Evolutionary conservation across 2,888 invertebrate genomes (phyloP).

Genomic region (Dorcus parallelipipedus): DNA sequence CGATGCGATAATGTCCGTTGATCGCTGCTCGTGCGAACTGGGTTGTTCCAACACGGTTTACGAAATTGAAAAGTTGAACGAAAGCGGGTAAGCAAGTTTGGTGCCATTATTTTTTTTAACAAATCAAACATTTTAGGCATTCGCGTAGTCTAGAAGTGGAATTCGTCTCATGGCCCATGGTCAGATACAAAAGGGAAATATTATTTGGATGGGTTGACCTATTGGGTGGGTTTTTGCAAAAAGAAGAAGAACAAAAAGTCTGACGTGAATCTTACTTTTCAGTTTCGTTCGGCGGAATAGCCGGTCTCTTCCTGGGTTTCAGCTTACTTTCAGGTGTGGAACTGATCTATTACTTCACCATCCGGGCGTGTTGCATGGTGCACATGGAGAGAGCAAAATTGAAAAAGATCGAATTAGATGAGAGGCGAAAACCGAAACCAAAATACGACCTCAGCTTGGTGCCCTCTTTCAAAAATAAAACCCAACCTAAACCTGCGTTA

Average conservation of each 20-base stretch:
- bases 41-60: constrained; percentile 75
- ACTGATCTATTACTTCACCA: constrained; percentile 71
- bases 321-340: constrained; percentile 74
- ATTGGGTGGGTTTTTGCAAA: constrained; percentile 54
- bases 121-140: constrained; percentile 4
- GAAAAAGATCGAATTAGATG: constrained; percentile 50
- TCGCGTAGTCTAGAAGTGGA: constrained; percentile 53
- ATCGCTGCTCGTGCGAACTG: constrained; percentile 66
- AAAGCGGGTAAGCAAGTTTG: constrained; percentile 52
- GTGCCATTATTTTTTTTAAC: not conserved
- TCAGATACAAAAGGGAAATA: constrained; percentile 75
- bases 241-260: not conserved
- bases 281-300: constrained; percentile 66
- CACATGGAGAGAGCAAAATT: constrained; percentile 53
- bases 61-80: constrained; percentile 69
- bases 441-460: constrained; percentile 43
- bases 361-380: constrained; percentile 65
- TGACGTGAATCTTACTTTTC: constrained; percentile 23
- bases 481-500: constrained; percentile 30
- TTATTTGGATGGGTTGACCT: constrained; percentile 83
- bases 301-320: constrained; percentile 69
- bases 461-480: constrained; percentile 41
- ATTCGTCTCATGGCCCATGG: constrained; percentile 77
- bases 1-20: constrained; percentile 56
- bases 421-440: constrained; percentile 38